Evolutionary conservation across 2,113 vertebrate species (phyloP).

Genomic region (Ictalurus furcatus): DNA sequence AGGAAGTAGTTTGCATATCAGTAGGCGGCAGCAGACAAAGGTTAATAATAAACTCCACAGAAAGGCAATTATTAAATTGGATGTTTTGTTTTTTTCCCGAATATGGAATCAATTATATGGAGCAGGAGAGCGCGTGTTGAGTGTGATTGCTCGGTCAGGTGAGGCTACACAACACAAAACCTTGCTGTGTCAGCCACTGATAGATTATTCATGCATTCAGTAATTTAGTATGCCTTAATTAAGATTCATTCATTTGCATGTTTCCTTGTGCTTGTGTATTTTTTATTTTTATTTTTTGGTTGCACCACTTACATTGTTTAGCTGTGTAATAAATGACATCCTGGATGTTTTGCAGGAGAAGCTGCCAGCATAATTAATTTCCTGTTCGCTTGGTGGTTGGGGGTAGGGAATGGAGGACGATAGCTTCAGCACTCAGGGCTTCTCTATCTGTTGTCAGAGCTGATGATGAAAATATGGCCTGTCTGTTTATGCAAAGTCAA

Average conservation of each 20-base stretch:
- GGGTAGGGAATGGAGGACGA: conserved; percentile 49
- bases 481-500: not conserved
- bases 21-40: conserved; percentile 62
- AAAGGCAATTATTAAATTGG: conserved; percentile 53
- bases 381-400: conserved; percentile 53
- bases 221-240: conserved; percentile 70
- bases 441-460: conserved; percentile 33
- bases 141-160: conserved; percentile 64
- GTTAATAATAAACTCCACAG: conserved; percentile 65
- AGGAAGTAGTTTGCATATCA: conserved; percentile 58
- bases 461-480: conserved; percentile 37
- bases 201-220: conserved; percentile 73
- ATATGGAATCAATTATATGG: conserved; percentile 58
- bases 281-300: conserved; percentile 50
- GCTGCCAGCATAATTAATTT: conserved; percentile 71
- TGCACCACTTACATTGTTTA: conserved; percentile 55
- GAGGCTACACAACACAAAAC: conserved; percentile 58
- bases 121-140: conserved; percentile 59
- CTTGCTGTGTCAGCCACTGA: conserved; percentile 63
- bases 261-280: conserved; percentile 52
- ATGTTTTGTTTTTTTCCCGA: conserved; percentile 48
- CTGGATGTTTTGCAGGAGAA: conserved; percentile 60
- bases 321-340: conserved; percentile 66
- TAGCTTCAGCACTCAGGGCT: conserved; percentile 22
- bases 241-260: conserved; percentile 71